Conservation (phyloP, 2,797 vertebrate genomes). For the Bradypodion pumilum region DNA sequence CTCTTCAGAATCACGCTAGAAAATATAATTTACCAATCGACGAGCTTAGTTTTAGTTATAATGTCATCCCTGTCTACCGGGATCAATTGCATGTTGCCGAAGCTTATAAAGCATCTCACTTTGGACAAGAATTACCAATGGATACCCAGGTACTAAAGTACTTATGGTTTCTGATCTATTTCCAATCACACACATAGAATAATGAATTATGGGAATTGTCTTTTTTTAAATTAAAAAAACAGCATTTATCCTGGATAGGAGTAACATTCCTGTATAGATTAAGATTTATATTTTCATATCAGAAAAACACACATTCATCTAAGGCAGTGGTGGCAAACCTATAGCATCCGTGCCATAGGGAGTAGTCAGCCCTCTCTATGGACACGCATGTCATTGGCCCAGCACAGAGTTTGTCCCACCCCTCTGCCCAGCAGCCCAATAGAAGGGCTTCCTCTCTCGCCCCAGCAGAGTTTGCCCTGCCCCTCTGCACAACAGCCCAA, state of each 20-base stretch:
- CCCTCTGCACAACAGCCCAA: too few species aligned
- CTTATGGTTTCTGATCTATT: background rate
- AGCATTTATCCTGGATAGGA: background rate
- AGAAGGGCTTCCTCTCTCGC: too few species aligned
- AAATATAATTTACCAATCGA: conserved; percentile 87
- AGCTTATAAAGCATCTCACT: conserved; percentile 68
- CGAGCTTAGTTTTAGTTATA: conserved; percentile 85
- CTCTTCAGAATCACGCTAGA: conserved; percentile 86
- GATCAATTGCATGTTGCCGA: conserved; percentile 80
- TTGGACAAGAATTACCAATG: conserved; percentile 74
- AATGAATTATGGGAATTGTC: background rate
- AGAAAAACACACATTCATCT: background rate
- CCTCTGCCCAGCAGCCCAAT: too few species aligned
- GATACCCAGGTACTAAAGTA: conserved; percentile 75
- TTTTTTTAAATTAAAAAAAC: background rate
- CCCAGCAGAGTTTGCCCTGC: too few species aligned
- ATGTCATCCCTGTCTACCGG: conserved; percentile 77
- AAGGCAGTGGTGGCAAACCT: too few species aligned
- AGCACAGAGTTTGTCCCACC: too few species aligned
- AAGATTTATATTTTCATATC: background rate
- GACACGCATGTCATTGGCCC: too few species aligned
- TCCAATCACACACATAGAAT: background rate
- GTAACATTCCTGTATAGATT: too few species aligned
- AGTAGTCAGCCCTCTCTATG: too few species aligned
- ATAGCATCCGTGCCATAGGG: too few species aligned